Evolutionary conservation across 2,888 invertebrate genomes (phyloP).

Genomic region (Campaea margaritaria): DNA sequence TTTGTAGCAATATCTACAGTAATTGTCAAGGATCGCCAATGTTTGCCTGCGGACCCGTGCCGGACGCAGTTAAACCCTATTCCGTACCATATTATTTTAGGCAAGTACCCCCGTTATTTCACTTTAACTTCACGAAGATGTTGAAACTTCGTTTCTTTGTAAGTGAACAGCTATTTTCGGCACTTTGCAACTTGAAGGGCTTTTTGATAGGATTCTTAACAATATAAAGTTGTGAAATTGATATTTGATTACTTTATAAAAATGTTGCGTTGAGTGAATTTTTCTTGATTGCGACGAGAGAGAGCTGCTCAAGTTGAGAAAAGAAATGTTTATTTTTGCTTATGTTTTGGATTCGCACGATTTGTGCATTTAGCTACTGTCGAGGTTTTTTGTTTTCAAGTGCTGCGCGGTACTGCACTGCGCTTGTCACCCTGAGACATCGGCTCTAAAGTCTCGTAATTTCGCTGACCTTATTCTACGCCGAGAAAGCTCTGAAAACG

Average conservation of each 20-base stretch:
- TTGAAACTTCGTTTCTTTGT: conserved; percentile 36
- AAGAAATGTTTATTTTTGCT: too few relatives aligned
- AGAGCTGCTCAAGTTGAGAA: conserved; percentile 5
- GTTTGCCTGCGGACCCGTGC: neutral
- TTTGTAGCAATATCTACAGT: too few relatives aligned
- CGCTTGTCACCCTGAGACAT: too few relatives aligned
- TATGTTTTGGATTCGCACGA: too few relatives aligned
- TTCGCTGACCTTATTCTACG: too few relatives aligned
- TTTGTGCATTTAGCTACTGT: too few relatives aligned
- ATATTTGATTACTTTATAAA: conserved; percentile 35
- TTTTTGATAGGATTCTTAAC: conserved; percentile 39
- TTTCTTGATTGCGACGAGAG: conserved; percentile 23
- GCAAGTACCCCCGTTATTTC: conserved; percentile 27
- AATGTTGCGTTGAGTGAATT: conserved; percentile 11
- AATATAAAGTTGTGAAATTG: conserved; percentile 35
- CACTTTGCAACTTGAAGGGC: conserved; percentile 30
- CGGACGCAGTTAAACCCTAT: conserved; percentile 8
- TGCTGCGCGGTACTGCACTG: too few relatives aligned
- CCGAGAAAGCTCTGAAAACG: too few relatives aligned
- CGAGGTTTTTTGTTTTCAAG: too few relatives aligned
- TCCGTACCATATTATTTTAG: conserved; percentile 26
- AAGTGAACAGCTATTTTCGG: conserved; percentile 34
- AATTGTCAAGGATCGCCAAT: neutral
- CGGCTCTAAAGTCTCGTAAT: too few relatives aligned
- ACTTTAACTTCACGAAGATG: conserved; percentile 32